Conservation (phyloP, 2,888 invertebrate species). For the Drosophila phalerata region DNA sequence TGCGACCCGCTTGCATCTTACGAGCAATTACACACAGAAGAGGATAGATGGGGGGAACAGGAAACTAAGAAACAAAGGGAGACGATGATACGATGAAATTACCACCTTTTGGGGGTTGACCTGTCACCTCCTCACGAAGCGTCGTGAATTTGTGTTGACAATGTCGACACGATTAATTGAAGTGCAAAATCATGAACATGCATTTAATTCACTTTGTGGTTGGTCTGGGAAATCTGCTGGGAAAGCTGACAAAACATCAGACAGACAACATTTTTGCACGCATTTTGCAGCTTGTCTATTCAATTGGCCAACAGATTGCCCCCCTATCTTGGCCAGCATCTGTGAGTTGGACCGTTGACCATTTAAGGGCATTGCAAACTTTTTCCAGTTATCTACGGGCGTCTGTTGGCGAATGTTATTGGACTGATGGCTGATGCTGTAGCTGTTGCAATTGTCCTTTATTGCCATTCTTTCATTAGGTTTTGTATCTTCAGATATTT, state of each 20-base stretch:
- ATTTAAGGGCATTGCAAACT: conserved; percentile 68
- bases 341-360: conserved; percentile 23
- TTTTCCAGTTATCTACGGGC: conserved; percentile 36
- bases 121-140: conserved; percentile 31
- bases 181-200: conserved; percentile 66
- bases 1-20: conserved; percentile 23
- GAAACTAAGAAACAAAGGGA: neutral
- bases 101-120: conserved; percentile 31
- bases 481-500: conserved; percentile 55
- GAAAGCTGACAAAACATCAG: conserved; percentile 34
- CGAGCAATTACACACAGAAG: conserved; percentile 24
- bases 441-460: conserved; percentile 68
- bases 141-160: conserved; percentile 10
- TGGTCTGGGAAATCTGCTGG: conserved; percentile 51
- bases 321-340: conserved; percentile 42
- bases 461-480: conserved; percentile 71
- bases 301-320: conserved; percentile 50
- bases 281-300: conserved; percentile 59
- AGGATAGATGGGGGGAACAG: conserved; percentile 2
- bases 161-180: conserved; percentile 55
- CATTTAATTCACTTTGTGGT: conserved; percentile 65
- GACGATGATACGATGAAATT: conserved; percentile 29
- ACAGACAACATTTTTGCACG: conserved; percentile 62
- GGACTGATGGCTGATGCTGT: conserved; percentile 3
- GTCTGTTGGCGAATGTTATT: conserved; percentile 23